Evolutionary conservation across 1,140 invertebrate genomes (phyloP).

Genomic region (Leptinotarsa defecta): DNA sequence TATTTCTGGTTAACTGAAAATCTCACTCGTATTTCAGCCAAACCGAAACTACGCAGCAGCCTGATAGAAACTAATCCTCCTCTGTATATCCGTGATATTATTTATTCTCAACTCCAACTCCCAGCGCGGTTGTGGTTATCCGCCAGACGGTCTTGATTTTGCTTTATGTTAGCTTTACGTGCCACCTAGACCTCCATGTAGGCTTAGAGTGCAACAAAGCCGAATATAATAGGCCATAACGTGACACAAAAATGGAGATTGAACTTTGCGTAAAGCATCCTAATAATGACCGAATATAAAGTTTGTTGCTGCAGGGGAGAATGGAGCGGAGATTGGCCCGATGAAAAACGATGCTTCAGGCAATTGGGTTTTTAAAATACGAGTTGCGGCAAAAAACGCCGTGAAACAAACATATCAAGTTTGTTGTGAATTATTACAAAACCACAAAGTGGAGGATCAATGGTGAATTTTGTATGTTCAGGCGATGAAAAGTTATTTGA

Average conservation of each 20-base stretch:
- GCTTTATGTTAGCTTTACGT: constrained; percentile 17
- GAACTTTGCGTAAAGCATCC: constrained; percentile 11
- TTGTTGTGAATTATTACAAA: neutral
- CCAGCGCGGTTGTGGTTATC: constrained; percentile 11
- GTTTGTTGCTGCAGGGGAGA: neutral
- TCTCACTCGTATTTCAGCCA: neutral
- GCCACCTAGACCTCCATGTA: neutral
- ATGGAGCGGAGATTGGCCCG: neutral
- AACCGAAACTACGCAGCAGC: too few species aligned
- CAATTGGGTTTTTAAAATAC: neutral
- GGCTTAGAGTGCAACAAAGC: constrained; percentile 14
- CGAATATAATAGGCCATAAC: constrained; percentile 18
- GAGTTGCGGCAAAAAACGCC: neutral
- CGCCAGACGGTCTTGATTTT: constrained; percentile 18
- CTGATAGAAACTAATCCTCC: too few species aligned
- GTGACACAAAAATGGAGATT: constrained; percentile 13
- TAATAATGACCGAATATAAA: constrained; percentile 4
- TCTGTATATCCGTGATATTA: too few species aligned
- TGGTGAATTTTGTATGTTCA: too few species aligned
- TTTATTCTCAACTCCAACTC: neutral
- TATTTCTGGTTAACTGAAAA: neutral
- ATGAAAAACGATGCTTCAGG: neutral
- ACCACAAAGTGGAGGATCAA: neutral
- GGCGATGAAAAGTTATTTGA: too few species aligned
- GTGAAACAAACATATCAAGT: neutral